Conservation (phyloP, 2,888 invertebrate genomes). For the Gastrophysa polygoni region DNA sequence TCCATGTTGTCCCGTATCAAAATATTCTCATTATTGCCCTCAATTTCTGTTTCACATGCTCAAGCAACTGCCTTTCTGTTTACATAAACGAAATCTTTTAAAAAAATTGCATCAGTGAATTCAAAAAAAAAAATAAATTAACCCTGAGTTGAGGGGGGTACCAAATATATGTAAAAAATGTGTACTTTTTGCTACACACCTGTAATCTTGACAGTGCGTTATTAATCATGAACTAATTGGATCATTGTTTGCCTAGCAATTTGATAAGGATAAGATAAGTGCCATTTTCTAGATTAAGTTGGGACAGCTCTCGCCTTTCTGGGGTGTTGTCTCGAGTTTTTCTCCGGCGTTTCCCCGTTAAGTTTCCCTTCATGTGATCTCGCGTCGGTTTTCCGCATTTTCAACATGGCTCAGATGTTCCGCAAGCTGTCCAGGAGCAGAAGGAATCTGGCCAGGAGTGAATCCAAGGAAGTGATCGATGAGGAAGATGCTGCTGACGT, state of each 20-base stretch:
- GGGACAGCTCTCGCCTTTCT: too few relatives aligned
- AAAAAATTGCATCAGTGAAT: too few relatives aligned
- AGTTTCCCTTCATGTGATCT: conserved; percentile 10
- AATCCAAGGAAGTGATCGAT: conserved; percentile 34
- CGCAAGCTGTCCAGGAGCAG: conserved; percentile 39
- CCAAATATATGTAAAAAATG: neutral
- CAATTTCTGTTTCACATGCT: too few relatives aligned
- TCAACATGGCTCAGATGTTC: conserved; percentile 36
- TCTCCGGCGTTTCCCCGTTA: conserved; percentile 3
- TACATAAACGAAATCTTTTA: too few relatives aligned
- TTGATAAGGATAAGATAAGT: conserved; percentile 14
- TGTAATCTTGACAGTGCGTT: conserved; percentile 22
- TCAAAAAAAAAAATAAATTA: too few relatives aligned
- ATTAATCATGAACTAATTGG: conserved; percentile 23
- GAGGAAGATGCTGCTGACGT: conserved; percentile 19
- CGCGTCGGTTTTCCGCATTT: neutral
- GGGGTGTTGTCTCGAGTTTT: conserved; percentile 10
- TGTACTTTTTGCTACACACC: neutral
- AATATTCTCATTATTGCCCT: too few relatives aligned
- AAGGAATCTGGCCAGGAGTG: conserved; percentile 32
- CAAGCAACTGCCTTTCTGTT: too few relatives aligned
- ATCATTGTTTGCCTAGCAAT: conserved; percentile 1
- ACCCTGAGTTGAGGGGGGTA: too few relatives aligned
- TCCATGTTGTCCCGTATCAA: too few relatives aligned
- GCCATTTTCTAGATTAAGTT: conserved; percentile 13